A percentile compares a stretch with the other conserved stretches of the same genome.
Conservation (phyloP, 2,797 vertebrate genomes). For the Microctenopoma lineatum region DNA sequence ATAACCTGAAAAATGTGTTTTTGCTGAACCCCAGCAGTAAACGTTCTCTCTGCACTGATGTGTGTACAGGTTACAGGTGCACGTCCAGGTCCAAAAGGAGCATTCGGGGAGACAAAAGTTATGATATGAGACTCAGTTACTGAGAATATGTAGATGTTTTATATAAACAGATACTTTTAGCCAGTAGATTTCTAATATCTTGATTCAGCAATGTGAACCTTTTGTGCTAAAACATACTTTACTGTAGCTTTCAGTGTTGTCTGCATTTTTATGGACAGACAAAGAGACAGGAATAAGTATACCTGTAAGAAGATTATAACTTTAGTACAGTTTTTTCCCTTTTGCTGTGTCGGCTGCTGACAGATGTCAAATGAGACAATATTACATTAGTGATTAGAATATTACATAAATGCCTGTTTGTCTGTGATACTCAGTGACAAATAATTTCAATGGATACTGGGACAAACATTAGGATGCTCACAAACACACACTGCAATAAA, state of each 20-base stretch:
- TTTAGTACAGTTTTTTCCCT: neutral
- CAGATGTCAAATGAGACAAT: neutral
- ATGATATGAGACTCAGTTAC: slow-evolving; percentile 49
- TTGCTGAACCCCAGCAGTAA: neutral
- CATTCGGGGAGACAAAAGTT: slow-evolving; percentile 77
- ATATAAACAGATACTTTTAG: neutral
- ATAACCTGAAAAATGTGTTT: too few species aligned
- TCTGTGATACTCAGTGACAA: slow-evolving; percentile 12
- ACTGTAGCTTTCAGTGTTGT: too few species aligned
- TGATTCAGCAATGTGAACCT: slow-evolving; percentile 1
- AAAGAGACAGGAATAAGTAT: neutral
- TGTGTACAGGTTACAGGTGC: too few species aligned
- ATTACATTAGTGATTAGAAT: slow-evolving; percentile 12
- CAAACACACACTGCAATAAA: slow-evolving; percentile 44
- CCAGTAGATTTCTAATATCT: neutral
- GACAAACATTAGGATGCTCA: slow-evolving; percentile 15
- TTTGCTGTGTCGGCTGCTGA: neutral
- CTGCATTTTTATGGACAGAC: neutral
- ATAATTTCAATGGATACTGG: slow-evolving; percentile 22
- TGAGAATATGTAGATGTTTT: slow-evolving; percentile 30
- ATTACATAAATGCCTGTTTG: slow-evolving; percentile 6
- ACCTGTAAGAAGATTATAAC: neutral
- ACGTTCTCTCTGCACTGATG: neutral
- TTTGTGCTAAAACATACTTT: neutral
- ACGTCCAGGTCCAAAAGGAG: too few species aligned